Evolutionary conservation across 2,888 invertebrate species (phyloP).

Genomic region (Chymomyza procnemis): DNA sequence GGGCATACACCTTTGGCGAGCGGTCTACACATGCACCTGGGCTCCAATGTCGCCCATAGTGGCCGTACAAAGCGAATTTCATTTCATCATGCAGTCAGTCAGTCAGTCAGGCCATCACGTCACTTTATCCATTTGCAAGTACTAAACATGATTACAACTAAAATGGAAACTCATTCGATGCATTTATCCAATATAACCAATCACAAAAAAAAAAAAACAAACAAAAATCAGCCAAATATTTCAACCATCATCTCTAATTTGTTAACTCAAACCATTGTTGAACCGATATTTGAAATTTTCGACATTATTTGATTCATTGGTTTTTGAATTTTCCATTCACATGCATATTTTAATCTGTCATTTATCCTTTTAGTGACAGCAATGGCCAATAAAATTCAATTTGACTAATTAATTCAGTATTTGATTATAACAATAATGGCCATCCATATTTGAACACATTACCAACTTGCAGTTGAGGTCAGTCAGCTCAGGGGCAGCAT

Average conservation of each 20-base stretch:
- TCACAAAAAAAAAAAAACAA: too few species aligned
- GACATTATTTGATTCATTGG: background rate
- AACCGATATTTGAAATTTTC: background rate
- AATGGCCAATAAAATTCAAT: background rate
- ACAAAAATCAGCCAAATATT: too few species aligned
- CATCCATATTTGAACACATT: too few species aligned
- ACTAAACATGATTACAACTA: background rate
- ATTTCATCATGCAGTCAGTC: background rate
- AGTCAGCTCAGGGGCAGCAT: too few species aligned
- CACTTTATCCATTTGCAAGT: background rate
- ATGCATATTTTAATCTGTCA: background rate
- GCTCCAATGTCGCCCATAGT: background rate
- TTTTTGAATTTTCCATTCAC: background rate
- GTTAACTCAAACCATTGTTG: background rate
- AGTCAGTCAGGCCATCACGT: background rate
- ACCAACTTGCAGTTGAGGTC: too few species aligned
- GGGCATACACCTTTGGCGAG: background rate
- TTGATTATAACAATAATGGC: background rate
- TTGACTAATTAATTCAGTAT: background rate
- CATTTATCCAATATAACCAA: background rate
- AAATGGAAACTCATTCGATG: background rate
- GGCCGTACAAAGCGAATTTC: background rate
- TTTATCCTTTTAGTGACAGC: background rate
- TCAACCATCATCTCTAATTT: background rate
- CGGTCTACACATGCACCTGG: background rate